Base-by-base conservation (phyloP, 2,888 invertebrate genomes). In the Morpho achilles region DNA sequence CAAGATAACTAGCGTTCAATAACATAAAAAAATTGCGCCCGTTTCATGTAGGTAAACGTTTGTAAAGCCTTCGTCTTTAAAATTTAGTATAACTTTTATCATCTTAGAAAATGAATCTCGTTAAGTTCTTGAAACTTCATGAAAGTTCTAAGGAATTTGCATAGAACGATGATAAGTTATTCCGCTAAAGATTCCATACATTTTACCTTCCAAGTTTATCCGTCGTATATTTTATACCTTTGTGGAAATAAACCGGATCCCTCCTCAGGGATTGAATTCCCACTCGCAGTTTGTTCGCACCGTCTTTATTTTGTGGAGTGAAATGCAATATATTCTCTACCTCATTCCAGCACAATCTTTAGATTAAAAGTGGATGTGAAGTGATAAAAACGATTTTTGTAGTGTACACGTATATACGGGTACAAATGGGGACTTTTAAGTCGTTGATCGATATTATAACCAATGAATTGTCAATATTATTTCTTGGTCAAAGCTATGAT, bases 221-320 rank as follows among this genome's bases (percentile, higher is more conserved):
- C 43, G 8, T 32, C 22, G 42, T 47, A 40, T 53, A 53, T 56
- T 53, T 58, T 63, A 51, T 53, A 55, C 51, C 53, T 53, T 54
- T 67, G 67, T 62, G 61, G 64, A 60, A 65, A 63, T 56, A 56
- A 64, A 65, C 62, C 62, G 67, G 69, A 69, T 67, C 63, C 63
- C 62, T 69, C 73, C 69, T 71, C 69, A 56, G 73, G 72, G 76
- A 73, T 68, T 67, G 69, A 69, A 73, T 73, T 72, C 69, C 68
- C 69, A 64, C 59, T 58, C 63, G 60, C 56, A 66, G 63, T 65
- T 67, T 62, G 63, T 60, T 57, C 62, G 48, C 59, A 61, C 57
- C 63, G 62, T 67, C 68, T 67, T 68, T 68, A 68, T 67, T 63
- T 60, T 62, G 60, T 62, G 48, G 57, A 56, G 55, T 55, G 56